Base-by-base conservation (phyloP, 2,113 vertebrate species). In the Galbula dea region DNA sequence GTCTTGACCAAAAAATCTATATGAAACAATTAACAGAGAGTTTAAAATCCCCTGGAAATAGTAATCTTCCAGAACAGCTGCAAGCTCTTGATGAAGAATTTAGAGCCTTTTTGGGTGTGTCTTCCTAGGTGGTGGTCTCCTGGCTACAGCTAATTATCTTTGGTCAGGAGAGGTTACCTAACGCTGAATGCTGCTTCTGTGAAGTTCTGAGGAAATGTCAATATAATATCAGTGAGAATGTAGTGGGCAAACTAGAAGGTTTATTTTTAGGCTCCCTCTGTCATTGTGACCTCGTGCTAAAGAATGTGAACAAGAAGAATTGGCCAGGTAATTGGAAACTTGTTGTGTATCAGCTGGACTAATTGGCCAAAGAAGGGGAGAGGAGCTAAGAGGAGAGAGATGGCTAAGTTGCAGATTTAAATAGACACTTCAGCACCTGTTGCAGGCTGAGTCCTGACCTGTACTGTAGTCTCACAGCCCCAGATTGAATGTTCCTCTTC, bases 181-280 rank as follows among this genome's bases (percentile, higher is more conserved):
- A 7, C 39, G 66, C 19, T 26, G 58, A 86, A 6, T 32, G 61
- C 34, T 80, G 68, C 63, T 34, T 59, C 21, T 17, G 11, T 32
- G 11, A 43, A 57, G n/a, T 71, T 87, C 30, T 36, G 45, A 49
- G 36, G 21, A 68, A 71, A 61, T 65, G 30, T 27, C 15, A 27
- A 2, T 84, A 4, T 51, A 32, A 7, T 26, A 32, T 69, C 51
- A 43, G 5, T 0, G 0, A 26, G 21, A 69, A 9, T 1, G 13
- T 10, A n/a, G n/a, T 43, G 30, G 21, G 30, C 9, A 27, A 54
- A 43, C 1, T 3, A 27, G 21, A 55, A 43, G 34, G 46, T 22
- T 63, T 63, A n/a, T 88, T 81, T 51, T 59, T 61, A 45, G 65
- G n/a, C 46, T 77, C 37, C 22, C 34, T 83, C 54, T 54, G 57